A percentile compares a stretch with the other conserved stretches of the same genome.
Evolutionary conservation across 2,113 vertebrate species (phyloP).

Genomic region (Channa maculata): DNA sequence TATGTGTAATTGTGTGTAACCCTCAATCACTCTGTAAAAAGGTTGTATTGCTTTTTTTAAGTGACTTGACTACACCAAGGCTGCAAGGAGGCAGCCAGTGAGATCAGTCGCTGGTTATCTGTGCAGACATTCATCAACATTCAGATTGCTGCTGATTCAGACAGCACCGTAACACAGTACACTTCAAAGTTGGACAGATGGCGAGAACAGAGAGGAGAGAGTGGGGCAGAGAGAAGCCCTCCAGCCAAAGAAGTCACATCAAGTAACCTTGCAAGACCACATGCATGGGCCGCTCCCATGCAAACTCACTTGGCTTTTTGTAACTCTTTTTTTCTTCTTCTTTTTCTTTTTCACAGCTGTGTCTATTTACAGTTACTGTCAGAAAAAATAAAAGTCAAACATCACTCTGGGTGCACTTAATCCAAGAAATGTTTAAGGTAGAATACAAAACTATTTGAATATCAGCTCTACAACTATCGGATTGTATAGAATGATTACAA

Average conservation of each 20-base stretch:
- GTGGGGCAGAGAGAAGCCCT: slow-evolving; percentile 36
- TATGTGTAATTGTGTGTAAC: background rate
- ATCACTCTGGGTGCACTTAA: no score
- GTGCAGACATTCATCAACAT: slow-evolving; percentile 71
- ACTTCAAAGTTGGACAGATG: slow-evolving; percentile 39
- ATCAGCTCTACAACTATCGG: background rate
- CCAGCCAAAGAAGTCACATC: slow-evolving; percentile 45
- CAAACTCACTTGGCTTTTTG: no score
- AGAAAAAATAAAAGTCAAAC: no score
- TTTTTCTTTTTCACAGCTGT: no score
- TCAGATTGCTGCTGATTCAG: slow-evolving; percentile 62
- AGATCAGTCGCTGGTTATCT: slow-evolving; percentile 64
- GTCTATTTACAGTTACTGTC: no score
- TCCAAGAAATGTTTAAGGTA: no score
- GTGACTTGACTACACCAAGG: background rate
- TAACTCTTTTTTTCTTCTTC: no score
- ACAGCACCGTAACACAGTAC: slow-evolving; percentile 54
- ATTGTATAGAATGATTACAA: background rate
- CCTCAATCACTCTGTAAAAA: background rate
- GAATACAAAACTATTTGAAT: background rate
- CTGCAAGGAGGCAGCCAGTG: slow-evolving; percentile 49
- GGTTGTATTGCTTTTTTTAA: background rate
- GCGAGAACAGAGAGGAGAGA: slow-evolving; percentile 26
- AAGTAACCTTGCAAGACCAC: slow-evolving; percentile 34
- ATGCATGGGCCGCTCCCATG: background rate